phyloP scores from a whole-genome alignment of 2,888 invertebrate genomes.

The Catocala sponsa region DNA sequence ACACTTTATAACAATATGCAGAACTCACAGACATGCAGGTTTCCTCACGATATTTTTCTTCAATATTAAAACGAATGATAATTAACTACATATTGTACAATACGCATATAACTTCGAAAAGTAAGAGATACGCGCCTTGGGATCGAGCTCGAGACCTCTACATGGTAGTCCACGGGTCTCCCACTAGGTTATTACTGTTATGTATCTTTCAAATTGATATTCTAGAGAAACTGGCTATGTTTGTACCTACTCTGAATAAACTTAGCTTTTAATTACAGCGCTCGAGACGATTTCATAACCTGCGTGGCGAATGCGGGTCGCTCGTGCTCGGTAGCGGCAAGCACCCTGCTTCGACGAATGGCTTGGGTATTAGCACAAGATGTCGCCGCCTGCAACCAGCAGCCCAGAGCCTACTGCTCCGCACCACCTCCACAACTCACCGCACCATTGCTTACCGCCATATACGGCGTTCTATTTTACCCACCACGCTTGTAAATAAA shows the following conservation, averaged over 20 bases:
- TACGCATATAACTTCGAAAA: too few relatives aligned
- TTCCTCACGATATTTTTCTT: too few relatives aligned
- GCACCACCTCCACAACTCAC: conserved; percentile 61
- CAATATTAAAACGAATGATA: too few relatives aligned
- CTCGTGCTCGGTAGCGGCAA: conserved; percentile 68
- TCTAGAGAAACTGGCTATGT: too few relatives aligned
- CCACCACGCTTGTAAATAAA: conserved; percentile 60
- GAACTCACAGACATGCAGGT: too few relatives aligned
- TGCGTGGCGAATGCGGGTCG: conserved; percentile 75
- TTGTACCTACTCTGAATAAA: not conserved
- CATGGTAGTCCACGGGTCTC: too few relatives aligned
- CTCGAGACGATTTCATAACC: conserved; percentile 75
- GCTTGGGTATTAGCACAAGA: conserved; percentile 82
- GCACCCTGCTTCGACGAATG: conserved; percentile 73
- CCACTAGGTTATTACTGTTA: too few relatives aligned
- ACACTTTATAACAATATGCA: too few relatives aligned
- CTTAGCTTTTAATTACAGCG: conserved; percentile 59
- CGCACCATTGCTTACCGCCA: conserved; percentile 66
- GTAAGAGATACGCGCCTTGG: too few relatives aligned
- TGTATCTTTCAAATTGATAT: too few relatives aligned
- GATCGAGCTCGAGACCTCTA: too few relatives aligned
- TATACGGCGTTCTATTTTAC: conserved; percentile 70
- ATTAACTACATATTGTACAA: too few relatives aligned
- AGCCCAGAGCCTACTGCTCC: conserved; percentile 70
- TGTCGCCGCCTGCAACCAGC: conserved; percentile 75